Base-by-base conservation (phyloP, 2,888 invertebrate genomes). In the Mantis religiosa region DNA sequence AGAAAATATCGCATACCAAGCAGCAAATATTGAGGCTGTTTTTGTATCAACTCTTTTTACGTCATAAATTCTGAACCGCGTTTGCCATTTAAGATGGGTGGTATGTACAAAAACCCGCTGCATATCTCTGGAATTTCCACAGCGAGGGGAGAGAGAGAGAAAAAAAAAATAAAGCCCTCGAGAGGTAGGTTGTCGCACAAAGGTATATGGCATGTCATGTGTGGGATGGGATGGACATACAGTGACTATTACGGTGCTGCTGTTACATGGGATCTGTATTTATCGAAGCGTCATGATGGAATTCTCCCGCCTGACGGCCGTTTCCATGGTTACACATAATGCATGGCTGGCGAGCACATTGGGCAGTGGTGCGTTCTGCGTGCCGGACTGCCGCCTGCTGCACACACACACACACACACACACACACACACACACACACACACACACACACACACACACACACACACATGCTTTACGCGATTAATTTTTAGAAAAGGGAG, bases 241-340 rank as follows among this genome's bases (percentile, higher is more conserved):
- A 54, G 34, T 71, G 54, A 30, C 54, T 28, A n/a, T 28, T 15
- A 14, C 12, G 28, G 41, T 71, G 47, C 83, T 41, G 71, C 84
- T 88, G 34, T 25, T 71, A 82, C 83, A 71, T 41, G 28, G 89
- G 89, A 88, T 89, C 88, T 86, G 85, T 88, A 87, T 81, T 86
- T 87, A 89, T 84, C 89, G 87, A 88, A 85, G 89, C 89, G 89
- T 88, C 83, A 89, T 89, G 89, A 89, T 89, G 89, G 89, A 86
- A 89, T 89, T 89, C 81, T 88, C 71, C 85, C 89, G 88, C 85
- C 85, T 85, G 85, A 82, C 85, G 89, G 34, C 47, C 88, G 86
- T 89, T 85, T 20, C 89, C 88, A 89, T 89, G 87, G 89, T 85
- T 88, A 89, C 89, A 88, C 85, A 30, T 82, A 87, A 90, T 88